Evolutionary conservation across 2,797 vertebrate genomes (phyloP).

Genomic region (Sebastes kiyomatsui): DNA sequence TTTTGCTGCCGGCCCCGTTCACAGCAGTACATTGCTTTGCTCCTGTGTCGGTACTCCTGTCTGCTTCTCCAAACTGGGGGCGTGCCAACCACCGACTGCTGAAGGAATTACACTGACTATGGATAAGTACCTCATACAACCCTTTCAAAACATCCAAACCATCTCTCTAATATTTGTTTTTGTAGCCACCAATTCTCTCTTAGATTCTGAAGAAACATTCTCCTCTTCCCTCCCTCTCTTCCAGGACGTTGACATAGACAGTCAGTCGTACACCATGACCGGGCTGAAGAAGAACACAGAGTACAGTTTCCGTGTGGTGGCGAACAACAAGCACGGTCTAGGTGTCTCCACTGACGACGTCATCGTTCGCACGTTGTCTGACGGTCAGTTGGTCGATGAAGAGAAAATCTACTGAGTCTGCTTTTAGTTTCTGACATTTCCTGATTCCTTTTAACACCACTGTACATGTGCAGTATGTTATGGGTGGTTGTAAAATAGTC

Average conservation of each 20-base stretch:
- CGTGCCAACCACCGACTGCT: background rate
- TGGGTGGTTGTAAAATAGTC: background rate
- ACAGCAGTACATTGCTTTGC: background rate
- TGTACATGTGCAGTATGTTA: background rate
- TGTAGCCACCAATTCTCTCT: background rate
- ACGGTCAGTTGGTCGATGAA: constrained; percentile 82
- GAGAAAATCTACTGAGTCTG: background rate
- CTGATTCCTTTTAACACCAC: background rate
- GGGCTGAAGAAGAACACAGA: constrained; percentile 94
- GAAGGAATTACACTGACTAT: background rate
- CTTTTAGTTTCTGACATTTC: background rate
- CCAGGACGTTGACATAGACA: constrained; percentile 90
- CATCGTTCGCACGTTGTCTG: constrained; percentile 88
- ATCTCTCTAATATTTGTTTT: background rate
- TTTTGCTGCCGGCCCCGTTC: background rate
- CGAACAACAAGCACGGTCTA: constrained; percentile 95
- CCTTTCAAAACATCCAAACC: no score
- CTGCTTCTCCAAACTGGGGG: background rate
- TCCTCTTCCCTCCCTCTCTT: background rate
- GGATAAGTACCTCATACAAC: background rate
- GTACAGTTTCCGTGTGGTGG: constrained; percentile 95
- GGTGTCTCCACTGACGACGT: constrained; percentile 96
- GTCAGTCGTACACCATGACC: constrained; percentile 85
- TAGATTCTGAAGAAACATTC: no score
- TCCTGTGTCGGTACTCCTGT: background rate